Evolutionary conservation across 2,797 vertebrate genomes (phyloP).

Genomic region (Dryobates pubescens): DNA sequence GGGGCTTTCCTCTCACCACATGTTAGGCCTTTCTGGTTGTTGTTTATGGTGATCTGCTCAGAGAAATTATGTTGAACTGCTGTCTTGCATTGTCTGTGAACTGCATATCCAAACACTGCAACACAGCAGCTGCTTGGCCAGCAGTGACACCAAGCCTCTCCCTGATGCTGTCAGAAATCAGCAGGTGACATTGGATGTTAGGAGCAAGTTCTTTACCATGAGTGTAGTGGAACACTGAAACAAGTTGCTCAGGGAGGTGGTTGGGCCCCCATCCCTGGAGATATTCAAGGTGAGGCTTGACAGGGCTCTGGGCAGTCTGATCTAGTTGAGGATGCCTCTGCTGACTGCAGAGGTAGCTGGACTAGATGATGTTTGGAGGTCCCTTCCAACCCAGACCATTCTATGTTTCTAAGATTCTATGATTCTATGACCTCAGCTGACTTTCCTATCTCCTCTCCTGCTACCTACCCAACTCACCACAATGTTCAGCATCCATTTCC

Average conservation of each 20-base stretch:
- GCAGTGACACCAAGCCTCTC: not conserved
- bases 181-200: not conserved
- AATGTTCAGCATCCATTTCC: not conserved
- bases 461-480: not conserved
- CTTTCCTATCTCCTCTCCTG: rapidly evolving
- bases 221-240: no score
- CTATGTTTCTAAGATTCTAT: no score
- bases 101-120: not conserved
- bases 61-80: not conserved
- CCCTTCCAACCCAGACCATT: no score
- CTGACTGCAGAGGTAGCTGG: no score
- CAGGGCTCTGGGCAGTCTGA: no score
- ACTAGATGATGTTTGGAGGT: no score
- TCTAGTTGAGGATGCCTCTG: no score
- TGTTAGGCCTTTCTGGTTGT: not conserved
- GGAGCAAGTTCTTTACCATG: no score
- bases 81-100: not conserved
- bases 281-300: no score
- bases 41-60: not conserved
- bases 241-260: no score
- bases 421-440: not conserved
- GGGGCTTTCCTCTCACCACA: not conserved
- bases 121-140: not conserved
- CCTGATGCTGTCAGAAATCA: not conserved
- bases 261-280: no score